A percentile compares a stretch with the other conserved stretches of the same genome.
Conservation (phyloP, 2,113 vertebrate species). For the Struthio camelus region DNA sequence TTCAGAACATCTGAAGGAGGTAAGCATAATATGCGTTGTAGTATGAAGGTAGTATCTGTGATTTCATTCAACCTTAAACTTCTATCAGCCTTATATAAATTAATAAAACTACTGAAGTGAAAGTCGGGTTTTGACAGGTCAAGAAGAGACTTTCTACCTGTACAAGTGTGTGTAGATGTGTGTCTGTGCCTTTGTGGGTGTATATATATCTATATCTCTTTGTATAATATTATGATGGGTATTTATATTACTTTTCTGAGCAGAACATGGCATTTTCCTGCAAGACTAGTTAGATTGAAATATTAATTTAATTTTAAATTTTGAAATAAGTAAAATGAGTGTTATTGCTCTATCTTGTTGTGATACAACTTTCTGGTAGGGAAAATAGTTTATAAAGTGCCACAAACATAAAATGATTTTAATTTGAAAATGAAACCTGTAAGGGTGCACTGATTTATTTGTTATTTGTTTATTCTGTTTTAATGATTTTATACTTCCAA, state of each 20-base stretch:
- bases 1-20: constrained; percentile 89
- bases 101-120: not conserved
- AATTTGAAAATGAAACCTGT: not conserved
- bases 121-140: not conserved
- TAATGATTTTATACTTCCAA: not conserved
- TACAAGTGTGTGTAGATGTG: not conserved
- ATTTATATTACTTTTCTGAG: not conserved
- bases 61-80: not conserved
- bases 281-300: not conserved
- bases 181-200: not conserved
- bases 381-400: not conserved
- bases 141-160: not conserved
- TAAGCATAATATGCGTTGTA: constrained; percentile 53
- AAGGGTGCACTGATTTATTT: not conserved
- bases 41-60: not conserved
- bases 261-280: not conserved
- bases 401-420: not conserved
- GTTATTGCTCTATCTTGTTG: not conserved
- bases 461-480: not conserved
- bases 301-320: not conserved
- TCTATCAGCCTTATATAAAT: not conserved
- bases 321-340: not conserved
- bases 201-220: not conserved
- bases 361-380: not conserved
- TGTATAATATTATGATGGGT: not conserved